A percentile compares a stretch with the other conserved stretches of the same genome.
Evolutionary conservation across 2,797 vertebrate genomes (phyloP).

Genomic region (Mus spretus): DNA sequence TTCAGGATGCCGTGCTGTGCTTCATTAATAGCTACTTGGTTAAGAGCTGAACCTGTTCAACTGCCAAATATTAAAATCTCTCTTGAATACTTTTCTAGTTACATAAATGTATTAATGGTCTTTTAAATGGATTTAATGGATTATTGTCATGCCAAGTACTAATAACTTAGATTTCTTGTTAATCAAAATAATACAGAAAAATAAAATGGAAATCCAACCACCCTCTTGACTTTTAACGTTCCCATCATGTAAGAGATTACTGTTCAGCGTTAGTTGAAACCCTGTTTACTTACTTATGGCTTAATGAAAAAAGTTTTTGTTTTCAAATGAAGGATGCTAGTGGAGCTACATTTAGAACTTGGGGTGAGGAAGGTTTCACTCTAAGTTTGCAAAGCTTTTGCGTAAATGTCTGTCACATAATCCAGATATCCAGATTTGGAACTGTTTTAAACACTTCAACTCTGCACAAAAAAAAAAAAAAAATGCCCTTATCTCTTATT

Average conservation of each 20-base stretch:
- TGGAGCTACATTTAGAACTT: background rate
- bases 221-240: background rate
- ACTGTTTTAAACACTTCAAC: background rate
- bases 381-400: constrained; percentile 7
- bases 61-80: background rate
- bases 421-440: background rate
- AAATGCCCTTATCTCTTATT: background rate
- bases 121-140: background rate
- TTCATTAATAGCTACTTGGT: background rate
- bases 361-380: background rate
- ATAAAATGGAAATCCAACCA: background rate
- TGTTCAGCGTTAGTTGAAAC: background rate
- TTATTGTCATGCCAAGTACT: background rate
- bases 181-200: background rate
- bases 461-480: constrained; percentile 34
- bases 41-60: background rate
- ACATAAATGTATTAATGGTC: background rate
- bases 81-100: background rate
- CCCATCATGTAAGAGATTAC: background rate
- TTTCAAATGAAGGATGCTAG: constrained; percentile 38
- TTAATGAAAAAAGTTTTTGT: constrained; percentile 44
- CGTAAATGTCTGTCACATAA: background rate
- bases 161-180: constrained; percentile 6
- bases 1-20: background rate
- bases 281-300: background rate